Percentiles rank a stretch among this genome's conserved stretches.
These are phyloP conservation scores for Entelurus aequoreus DNA, from an alignment of 2,113 vertebrate genomes.

Conservation along the genomic window DNA sequence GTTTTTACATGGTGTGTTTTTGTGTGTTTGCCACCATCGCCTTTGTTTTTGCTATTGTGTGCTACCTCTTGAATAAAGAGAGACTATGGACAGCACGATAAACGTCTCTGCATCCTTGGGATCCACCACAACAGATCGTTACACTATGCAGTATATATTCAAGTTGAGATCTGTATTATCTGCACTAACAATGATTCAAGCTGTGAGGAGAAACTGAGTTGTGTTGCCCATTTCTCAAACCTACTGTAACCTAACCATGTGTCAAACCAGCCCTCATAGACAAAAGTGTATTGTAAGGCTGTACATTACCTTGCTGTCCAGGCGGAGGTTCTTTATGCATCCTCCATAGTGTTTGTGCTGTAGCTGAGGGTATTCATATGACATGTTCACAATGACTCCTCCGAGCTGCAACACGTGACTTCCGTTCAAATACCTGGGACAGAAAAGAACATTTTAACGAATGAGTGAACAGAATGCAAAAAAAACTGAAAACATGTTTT, in stretches of 20 bases:
- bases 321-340: slow-evolving; percentile 77
- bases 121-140: no score
- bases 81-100: no score
- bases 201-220: slow-evolving; percentile 6
- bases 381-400: slow-evolving; percentile 77
- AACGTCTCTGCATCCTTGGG: no score
- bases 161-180: slow-evolving; percentile 15
- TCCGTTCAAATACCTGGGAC: slow-evolving; percentile 74
- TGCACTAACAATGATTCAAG: slow-evolving; percentile 3
- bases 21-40: no score
- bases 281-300: neutral
- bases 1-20: no score
- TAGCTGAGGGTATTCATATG: slow-evolving; percentile 79
- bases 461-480: slow-evolving; percentile 8
- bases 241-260: no score
- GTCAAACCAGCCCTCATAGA: neutral
- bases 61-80: no score
- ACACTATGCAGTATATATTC: slow-evolving; percentile 10
- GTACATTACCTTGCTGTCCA: slow-evolving; percentile 78
- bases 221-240: neutral
- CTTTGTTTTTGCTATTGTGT: no score
- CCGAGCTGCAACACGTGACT: slow-evolving; percentile 82
- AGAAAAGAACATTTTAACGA: slow-evolving; percentile 23
- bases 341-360: slow-evolving; percentile 80
- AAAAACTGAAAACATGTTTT: neutral